Evolutionary conservation across 1,140 invertebrate genomes (phyloP), one percentile per base, ranked within the genome.

Genomic region (Zelostemma sp.): DNA sequence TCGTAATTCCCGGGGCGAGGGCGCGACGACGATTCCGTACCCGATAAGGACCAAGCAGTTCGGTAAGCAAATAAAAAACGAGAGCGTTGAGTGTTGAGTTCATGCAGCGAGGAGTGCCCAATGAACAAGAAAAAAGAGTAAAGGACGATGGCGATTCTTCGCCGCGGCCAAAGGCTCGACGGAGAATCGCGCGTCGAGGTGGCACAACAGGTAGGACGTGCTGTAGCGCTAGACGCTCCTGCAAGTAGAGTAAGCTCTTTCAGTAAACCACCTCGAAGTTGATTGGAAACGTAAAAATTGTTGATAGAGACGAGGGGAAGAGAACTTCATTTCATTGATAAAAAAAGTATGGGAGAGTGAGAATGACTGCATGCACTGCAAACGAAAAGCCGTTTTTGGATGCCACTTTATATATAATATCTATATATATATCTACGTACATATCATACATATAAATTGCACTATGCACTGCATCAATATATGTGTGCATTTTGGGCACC

Each of bases 11-110:
- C 88, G 93, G 28, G 97, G 97, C 1, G 96, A 98, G 83, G 97
- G 97, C 8, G 95, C 97, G 2, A 93, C 94, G 17, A 98, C 96
- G 3, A 93, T 96, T n/a, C 95, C 94, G 0, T 93, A 97, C 71
- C 93, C 95, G 55, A 94, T 97, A 43, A 90, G 94, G 84, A 99
- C 97, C 21, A 96, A 97, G 82, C 95, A 95, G 90, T 98, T 96
- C 88, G 94, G 97, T 99, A 95, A 94, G 95, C 89, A 79, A 77
- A 80, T 65, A 65, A 62, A 55, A 76, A 69, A 49, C 56, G 63
- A n/a, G 69, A 72, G 49, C 62, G 70, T 65, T 59, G 65, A n/a
- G 11, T n/a, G 74, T 63, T 68, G 74, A 80, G 72, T 77, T 79
- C 73, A 82, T 67, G 82, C 81, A 83, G 81, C 81, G 77, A 83